A percentile compares a stretch with the other conserved stretches of the same genome.
phyloP scores from a whole-genome alignment of 2,113 vertebrate genomes.

The Misgurnus anguillicaudatus region DNA sequence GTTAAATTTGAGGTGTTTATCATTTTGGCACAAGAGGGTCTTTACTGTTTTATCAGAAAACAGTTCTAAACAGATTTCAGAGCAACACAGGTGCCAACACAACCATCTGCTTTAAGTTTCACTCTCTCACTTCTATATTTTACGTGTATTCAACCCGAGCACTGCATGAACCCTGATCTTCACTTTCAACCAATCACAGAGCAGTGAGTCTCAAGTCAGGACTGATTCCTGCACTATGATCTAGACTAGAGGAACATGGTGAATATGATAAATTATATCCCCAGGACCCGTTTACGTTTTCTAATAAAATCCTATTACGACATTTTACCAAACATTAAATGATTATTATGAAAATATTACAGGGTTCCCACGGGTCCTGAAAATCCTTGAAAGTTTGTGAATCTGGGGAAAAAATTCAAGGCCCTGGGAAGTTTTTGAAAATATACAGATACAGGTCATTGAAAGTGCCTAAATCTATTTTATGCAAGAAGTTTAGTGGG shows the following conservation, averaged over 20 bases:
- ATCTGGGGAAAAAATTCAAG: too few relatives aligned
- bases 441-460: too few relatives aligned
- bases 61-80: constrained; percentile 79
- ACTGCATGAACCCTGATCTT: constrained; percentile 12
- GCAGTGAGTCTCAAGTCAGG: constrained; percentile 52
- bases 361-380: too few relatives aligned
- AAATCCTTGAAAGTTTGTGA: too few relatives aligned
- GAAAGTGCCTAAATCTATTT: too few relatives aligned
- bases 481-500: too few relatives aligned
- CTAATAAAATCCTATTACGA: not conserved
- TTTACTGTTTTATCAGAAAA: constrained; percentile 73
- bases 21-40: constrained; percentile 66
- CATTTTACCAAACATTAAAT: not conserved
- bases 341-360: too few relatives aligned
- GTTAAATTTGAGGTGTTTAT: constrained; percentile 72
- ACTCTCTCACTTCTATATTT: constrained; percentile 63
- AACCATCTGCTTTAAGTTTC: constrained; percentile 81
- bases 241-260: not conserved
- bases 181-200: constrained; percentile 60
- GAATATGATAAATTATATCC: not conserved
- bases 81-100: constrained; percentile 77
- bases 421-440: too few relatives aligned
- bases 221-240: not conserved
- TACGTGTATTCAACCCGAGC: constrained; percentile 35
- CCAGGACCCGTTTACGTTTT: not conserved